Evolutionary conservation across 1,140 invertebrate genomes (phyloP), one percentile per base, ranked within the genome.

Genomic region (Drosophila sturtevanti): DNA sequence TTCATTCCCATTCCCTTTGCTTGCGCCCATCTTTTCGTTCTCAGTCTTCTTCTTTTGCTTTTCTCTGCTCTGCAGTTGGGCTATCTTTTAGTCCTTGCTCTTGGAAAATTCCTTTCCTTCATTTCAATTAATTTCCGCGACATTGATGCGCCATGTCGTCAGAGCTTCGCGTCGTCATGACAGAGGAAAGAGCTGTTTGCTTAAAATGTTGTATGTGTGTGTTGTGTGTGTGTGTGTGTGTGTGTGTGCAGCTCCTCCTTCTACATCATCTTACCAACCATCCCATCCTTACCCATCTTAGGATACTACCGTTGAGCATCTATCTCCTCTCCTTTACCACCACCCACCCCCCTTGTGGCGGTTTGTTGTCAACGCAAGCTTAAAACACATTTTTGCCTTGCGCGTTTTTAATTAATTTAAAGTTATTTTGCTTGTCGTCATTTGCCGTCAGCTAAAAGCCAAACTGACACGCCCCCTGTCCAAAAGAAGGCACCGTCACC

Each of bases 351-450:
- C 48, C n/a, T 27, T 4, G 14, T 59, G 56, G 22, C 64, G 31
- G 76, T 77, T 77, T 85, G 81, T 81, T 85, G 81, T 80, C 73
- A 85, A 72, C 74, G 65, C 66, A 21, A 63, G 82, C 74, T 78
- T 72, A 72, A 87, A 87, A 89, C 76, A 89, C 76, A 89, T 89
- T 87, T 89, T 79, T 84, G 79, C 84, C 75, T 69, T 76, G 72
- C 84, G 84, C 84, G 64, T 87, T 87, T 87, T 87, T 89, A 87
- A 87, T 87, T 87, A 87, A 87, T 87, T 87, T 89, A 87, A 87
- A 89, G 84, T 87, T 87, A 87, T 87, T 87, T 89, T 74, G 66
- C 79, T 81, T 89, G 84, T 74, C 64, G 76, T 52, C 72, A 52
- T 48, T 48, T 48, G 41, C 41, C 41, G 63, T 41, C 56, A 35